Percentiles rank a stretch among this genome's conserved stretches.
Conservation (phyloP, 1,140 invertebrate genomes). For the Oscheius sp. region DNA sequence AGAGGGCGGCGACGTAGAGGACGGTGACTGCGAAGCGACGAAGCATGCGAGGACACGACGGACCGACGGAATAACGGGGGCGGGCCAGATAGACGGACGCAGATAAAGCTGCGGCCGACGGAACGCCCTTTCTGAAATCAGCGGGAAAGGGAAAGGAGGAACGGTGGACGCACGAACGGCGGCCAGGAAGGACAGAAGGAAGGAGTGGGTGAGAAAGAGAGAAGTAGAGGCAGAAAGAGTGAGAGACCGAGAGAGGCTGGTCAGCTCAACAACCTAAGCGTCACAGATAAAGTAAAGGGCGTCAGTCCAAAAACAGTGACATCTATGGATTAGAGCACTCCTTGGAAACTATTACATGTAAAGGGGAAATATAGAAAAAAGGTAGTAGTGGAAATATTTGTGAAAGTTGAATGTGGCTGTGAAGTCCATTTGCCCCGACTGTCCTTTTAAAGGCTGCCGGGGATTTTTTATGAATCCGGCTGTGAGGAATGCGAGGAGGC, state of each 20-base stretch:
- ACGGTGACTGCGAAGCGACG: background rate
- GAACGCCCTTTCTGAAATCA: too few species aligned
- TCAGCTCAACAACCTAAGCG: too few species aligned
- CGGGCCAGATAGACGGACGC: background rate
- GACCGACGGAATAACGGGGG: background rate
- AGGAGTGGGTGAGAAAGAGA: background rate
- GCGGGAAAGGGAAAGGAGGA: background rate
- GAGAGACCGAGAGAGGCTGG: background rate
- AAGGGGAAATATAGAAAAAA: background rate
- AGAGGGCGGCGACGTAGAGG: constrained; percentile 26
- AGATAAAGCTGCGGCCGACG: background rate
- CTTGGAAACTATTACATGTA: background rate
- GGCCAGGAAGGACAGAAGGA: background rate
- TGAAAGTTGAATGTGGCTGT: too few species aligned
- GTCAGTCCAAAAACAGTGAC: too few species aligned
- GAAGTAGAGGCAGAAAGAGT: background rate
- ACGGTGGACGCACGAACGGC: background rate
- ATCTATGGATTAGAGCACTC: too few species aligned
- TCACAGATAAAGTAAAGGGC: too few species aligned
- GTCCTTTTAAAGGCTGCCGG: background rate
- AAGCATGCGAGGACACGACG: background rate
- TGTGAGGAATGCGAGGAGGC: background rate
- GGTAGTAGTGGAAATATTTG: background rate
- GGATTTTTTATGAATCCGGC: background rate
- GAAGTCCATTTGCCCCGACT: background rate